Evolutionary conservation across 2,888 invertebrate species (phyloP).

Genomic region (Adelognathus sp.): DNA sequence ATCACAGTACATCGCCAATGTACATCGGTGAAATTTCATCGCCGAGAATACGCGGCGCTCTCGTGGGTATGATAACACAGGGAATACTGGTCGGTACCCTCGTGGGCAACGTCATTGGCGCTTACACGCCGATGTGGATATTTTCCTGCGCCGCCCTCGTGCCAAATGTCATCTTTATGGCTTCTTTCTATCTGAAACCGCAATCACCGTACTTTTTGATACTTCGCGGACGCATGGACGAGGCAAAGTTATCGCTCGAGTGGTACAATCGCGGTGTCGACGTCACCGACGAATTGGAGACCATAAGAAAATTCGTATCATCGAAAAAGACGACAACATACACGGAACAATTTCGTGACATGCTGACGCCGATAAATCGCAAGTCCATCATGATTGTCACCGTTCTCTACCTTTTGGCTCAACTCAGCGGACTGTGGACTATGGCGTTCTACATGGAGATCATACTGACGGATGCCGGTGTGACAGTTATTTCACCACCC

Average conservation of each 20-base stretch:
- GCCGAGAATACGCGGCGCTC: slow-evolving; percentile 72
- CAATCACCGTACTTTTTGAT: slow-evolving; percentile 73
- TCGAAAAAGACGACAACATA: slow-evolving; percentile 55
- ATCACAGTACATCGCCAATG: slow-evolving; percentile 69
- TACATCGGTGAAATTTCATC: slow-evolving; percentile 72
- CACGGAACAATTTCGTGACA: slow-evolving; percentile 50
- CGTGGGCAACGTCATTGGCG: slow-evolving; percentile 72
- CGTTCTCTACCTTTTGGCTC: slow-evolving; percentile 56
- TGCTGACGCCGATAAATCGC: slow-evolving; percentile 45
- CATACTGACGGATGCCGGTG: too few species aligned
- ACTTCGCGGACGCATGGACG: slow-evolving; percentile 55
- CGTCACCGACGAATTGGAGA: slow-evolving; percentile 64
- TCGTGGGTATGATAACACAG: slow-evolving; percentile 70
- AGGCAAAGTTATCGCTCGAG: slow-evolving; percentile 67
- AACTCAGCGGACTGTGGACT: slow-evolving; percentile 61
- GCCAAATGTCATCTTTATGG: slow-evolving; percentile 66
- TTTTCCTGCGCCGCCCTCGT: slow-evolving; percentile 70
- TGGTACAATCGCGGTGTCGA: slow-evolving; percentile 72
- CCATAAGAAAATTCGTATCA: slow-evolving; percentile 67
- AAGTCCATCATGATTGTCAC: slow-evolving; percentile 54
- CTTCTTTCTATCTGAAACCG: slow-evolving; percentile 69
- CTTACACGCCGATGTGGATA: slow-evolving; percentile 66
- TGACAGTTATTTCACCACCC: too few species aligned
- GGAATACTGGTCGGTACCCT: slow-evolving; percentile 72
- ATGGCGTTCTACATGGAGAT: too few species aligned